Evolutionary conservation across 2,888 invertebrate genomes (phyloP), one percentile per base, ranked within the genome.

Genomic region (Cheilosia grossa): DNA sequence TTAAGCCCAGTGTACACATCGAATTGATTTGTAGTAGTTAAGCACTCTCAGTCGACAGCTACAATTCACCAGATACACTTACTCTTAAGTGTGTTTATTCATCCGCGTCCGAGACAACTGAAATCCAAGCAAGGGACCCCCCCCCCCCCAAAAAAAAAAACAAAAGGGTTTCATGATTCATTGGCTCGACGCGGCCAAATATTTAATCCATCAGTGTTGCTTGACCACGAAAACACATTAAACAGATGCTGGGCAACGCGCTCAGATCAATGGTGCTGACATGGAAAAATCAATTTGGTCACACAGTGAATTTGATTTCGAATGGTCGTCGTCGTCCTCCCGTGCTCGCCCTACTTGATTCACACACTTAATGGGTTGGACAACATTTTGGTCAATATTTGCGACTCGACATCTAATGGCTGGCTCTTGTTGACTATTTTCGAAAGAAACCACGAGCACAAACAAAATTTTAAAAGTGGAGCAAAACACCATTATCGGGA

Each of bases 11-110:
- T 67, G 70, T 85, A 81, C 81, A 85, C 70, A 82, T 66, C 63
- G 75, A 77, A 77, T 81, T 83, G 83, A 83, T 83, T 83, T 83
- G 80, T 83, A 63, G 83, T 79, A 83, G 83, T 74, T 85, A 67
- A 85, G 81, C 70, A 85, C 61, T 77, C 81, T 59, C 61, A 75
- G 69, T 63, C 72, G 81, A 77, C 75, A 77, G 66, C 81, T 85
- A 81, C 81, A 81, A 81, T 85, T 85, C 75, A 85, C 81, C 85
- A 77, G 85, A 81, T 85, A 85, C 85, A 81, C 81, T 85, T 81
- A 72, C 81, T 77, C 81, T 77, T 85, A 85, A 85, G 85, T 85
- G 72, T 85, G 85, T 85, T 85, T 85, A 56, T 77, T 30, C 66
- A 63, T 15, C 58, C 72, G 72, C 75, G 47, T 72, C 66, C 44